phyloP scores from a whole-genome alignment of 2,888 invertebrate genomes.

The Rotaria sp. region DNA sequence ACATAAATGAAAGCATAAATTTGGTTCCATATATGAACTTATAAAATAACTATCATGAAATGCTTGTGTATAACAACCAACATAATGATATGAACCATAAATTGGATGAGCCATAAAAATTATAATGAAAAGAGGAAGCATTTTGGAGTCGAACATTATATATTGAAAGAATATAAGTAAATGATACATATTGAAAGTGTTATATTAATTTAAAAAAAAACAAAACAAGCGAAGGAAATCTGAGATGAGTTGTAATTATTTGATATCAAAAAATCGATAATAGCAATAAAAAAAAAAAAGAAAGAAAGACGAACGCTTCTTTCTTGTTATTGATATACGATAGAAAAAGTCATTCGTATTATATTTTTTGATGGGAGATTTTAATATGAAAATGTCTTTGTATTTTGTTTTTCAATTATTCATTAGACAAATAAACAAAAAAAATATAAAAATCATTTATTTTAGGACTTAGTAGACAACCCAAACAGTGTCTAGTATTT shows the following conservation, averaged over 20 bases:
- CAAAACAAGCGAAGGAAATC: background rate
- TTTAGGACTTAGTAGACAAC: too few relatives aligned
- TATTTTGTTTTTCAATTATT: too few relatives aligned
- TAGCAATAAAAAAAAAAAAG: background rate
- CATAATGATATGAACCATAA: background rate
- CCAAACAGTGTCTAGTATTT: too few relatives aligned
- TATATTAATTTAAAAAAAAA: too few relatives aligned
- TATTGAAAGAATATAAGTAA: too few relatives aligned
- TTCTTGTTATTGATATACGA: background rate
- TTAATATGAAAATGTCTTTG: too few relatives aligned
- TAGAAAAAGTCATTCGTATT: too few relatives aligned
- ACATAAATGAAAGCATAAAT: slow-evolving; percentile 6
- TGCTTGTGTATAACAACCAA: background rate
- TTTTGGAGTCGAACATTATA: background rate
- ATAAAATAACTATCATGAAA: background rate
- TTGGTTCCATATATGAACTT: slow-evolving; percentile 2
- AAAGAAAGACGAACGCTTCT: background rate
- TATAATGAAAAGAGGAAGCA: background rate
- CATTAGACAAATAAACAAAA: too few relatives aligned
- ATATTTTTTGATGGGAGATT: too few relatives aligned
- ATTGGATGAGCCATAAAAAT: background rate
- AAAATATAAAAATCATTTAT: too few relatives aligned
- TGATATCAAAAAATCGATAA: background rate
- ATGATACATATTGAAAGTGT: too few relatives aligned
- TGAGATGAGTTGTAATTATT: background rate